Conservation (phyloP, 1,140 invertebrate genomes). For the Drosophila pallidifrons region DNA sequence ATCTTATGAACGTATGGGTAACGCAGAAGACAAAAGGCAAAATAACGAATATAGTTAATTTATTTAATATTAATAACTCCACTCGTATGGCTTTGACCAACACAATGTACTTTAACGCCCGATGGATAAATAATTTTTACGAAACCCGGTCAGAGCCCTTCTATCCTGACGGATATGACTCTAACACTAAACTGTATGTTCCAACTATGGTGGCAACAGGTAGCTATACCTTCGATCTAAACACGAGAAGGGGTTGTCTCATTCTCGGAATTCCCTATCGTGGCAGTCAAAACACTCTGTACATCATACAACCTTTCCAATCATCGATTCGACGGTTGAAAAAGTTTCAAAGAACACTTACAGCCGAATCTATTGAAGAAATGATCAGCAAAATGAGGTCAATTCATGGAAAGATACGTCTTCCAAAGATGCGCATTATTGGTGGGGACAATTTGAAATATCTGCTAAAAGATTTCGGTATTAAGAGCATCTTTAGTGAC, state of each 20-base stretch:
- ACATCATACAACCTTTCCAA: not conserved
- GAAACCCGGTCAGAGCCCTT: not conserved
- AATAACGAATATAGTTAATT: not conserved
- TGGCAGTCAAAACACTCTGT: not conserved
- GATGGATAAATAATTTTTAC: not conserved
- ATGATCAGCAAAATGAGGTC: constrained; percentile 5
- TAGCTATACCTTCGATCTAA: not conserved
- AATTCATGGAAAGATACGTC: not conserved
- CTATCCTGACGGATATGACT: not conserved
- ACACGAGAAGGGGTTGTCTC: not conserved
- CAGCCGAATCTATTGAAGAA: not conserved
- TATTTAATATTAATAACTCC: no score
- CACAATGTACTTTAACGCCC: constrained; percentile 1
- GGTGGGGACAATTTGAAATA: not conserved
- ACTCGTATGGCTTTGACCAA: not conserved
- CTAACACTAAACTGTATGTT: not conserved
- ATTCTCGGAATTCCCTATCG: constrained; percentile 9
- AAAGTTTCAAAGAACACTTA: not conserved
- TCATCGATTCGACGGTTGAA: not conserved
- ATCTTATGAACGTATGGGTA: not conserved
- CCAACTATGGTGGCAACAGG: not conserved
- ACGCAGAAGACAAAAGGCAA: not conserved
- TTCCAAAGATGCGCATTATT: constrained; percentile 1
- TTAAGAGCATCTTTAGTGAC: not conserved
- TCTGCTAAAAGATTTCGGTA: not conserved